Evolutionary conservation across 2,888 invertebrate species (phyloP).

Genomic region (Leptarthrus brevirostris): DNA sequence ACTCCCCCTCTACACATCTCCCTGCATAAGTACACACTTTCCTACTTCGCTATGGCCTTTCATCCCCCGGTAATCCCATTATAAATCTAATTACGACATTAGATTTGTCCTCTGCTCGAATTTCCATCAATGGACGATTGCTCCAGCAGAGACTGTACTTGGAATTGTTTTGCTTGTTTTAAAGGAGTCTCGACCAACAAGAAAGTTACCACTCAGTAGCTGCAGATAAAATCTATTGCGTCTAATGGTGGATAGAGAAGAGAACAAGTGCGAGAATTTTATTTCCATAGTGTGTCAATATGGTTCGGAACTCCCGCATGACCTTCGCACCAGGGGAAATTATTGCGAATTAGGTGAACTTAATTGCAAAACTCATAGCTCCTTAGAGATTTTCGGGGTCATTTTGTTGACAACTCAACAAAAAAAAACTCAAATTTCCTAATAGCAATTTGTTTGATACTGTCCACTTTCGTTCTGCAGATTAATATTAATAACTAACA

Average conservation of each 20-base stretch:
- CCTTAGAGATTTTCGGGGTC: background rate
- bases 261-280: background rate
- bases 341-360: conserved; percentile 49
- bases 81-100: conserved; percentile 46
- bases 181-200: background rate
- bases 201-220: background rate
- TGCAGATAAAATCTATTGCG: background rate
- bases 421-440: background rate
- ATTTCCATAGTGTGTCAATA: conserved; percentile 1
- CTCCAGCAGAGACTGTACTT: background rate
- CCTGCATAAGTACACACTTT: conserved; percentile 9
- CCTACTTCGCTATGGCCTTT: conserved; percentile 12
- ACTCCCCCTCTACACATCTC: background rate
- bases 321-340: conserved; percentile 49
- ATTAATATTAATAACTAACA: background rate
- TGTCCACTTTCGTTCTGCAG: too few species aligned
- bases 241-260: background rate
- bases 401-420: background rate
- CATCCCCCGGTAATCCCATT: conserved; percentile 37
- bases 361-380: conserved; percentile 42
- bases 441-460: too few species aligned
- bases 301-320: background rate
- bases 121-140: conserved; percentile 36
- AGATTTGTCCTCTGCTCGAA: conserved; percentile 44
- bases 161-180: background rate